Evolutionary conservation across 92 coral and sea anemone species (phyloP).

Genomic region (Epizoanthus scotinus): DNA sequence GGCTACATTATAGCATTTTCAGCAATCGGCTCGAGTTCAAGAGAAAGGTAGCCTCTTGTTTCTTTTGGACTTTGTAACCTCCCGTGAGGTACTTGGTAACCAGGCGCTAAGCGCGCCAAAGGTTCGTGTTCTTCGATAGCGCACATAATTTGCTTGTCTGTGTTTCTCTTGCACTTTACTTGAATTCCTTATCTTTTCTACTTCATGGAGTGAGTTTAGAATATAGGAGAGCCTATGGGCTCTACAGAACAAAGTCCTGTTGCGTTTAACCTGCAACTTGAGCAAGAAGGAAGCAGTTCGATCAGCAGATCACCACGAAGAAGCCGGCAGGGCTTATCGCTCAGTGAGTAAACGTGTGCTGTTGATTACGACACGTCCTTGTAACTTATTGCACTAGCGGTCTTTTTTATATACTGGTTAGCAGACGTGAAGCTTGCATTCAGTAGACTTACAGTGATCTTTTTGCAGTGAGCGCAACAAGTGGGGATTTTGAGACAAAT

Average conservation of each 20-base stretch:
- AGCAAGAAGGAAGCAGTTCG: conserved; percentile 51
- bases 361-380: no score
- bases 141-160: not conserved
- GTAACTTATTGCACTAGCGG: not conserved
- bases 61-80: no score
- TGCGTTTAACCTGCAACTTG: conserved; percentile 78
- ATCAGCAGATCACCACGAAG: conserved; percentile 60
- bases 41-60: no score
- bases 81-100: conserved; percentile 9
- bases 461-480: conserved; percentile 50
- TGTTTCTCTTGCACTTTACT: conserved; percentile 23
- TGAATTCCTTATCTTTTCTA: not conserved
- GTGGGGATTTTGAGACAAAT: conserved; percentile 50
- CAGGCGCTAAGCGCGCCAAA: conserved; percentile 2
- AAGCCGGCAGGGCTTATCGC: conserved; percentile 45
- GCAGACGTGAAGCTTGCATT: not conserved
- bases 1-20: no score
- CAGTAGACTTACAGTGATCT: not conserved
- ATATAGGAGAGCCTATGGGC: conserved; percentile 75
- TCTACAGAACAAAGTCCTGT: conserved; percentile 54
- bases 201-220: conserved; percentile 35
- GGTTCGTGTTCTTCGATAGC: no score
- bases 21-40: no score
- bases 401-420: not conserved
- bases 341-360: conserved; percentile 38